These are phyloP conservation scores for Limnothrissa miodon DNA, from an alignment of 2,113 vertebrate genomes.

Conservation along the genomic window DNA sequence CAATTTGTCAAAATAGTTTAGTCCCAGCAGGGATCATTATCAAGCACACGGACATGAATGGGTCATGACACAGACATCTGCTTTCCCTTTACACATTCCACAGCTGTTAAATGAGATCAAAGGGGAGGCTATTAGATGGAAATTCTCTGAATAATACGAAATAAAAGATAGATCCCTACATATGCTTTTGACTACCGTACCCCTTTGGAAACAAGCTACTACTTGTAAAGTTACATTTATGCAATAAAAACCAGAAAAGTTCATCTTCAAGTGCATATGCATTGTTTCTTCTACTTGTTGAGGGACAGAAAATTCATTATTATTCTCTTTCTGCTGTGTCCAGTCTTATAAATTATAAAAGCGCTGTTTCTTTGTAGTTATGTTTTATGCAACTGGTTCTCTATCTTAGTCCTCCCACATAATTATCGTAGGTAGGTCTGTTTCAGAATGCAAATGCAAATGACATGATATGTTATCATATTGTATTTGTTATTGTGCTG, in stretches of 20 bases:
- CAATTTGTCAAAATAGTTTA: not conserved
- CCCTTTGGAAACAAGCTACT: not conserved
- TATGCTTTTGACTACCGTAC: no score
- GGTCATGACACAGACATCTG: conserved; percentile 12
- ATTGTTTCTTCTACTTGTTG: no score
- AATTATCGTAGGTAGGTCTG: no score
- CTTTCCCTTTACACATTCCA: not conserved
- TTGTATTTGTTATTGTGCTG: no score
- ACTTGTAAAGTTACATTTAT: no score
- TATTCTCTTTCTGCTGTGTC: no score
- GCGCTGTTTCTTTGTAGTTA: no score
- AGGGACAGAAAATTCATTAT: no score
- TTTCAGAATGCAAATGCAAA: no score
- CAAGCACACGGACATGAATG: not conserved
- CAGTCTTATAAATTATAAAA: no score
- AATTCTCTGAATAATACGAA: not conserved
- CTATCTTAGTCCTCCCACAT: not conserved
- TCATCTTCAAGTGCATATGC: not conserved
- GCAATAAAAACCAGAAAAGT: not conserved
- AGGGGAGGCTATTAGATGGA: not conserved
- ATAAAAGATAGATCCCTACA: not conserved
- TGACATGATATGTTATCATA: no score
- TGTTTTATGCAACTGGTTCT: no score
- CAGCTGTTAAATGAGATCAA: not conserved
- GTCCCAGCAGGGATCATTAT: conserved; percentile 8